Conservation (phyloP, 2,797 vertebrate species). For the Siniperca undulata region DNA sequence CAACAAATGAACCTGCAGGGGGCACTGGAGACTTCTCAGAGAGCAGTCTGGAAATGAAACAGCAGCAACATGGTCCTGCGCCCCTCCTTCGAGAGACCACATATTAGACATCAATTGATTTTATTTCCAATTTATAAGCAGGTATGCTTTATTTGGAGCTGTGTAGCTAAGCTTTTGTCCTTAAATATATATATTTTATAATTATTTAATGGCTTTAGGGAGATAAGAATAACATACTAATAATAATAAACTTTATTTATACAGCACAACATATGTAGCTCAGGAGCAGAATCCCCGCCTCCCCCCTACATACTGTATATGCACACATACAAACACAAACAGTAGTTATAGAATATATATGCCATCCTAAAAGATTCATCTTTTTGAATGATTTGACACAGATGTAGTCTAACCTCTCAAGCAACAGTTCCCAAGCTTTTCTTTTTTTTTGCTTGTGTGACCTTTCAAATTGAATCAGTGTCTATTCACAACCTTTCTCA, state of each 20-base stretch:
- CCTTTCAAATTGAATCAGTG: too few species aligned
- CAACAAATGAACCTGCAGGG: slow-evolving; percentile 80
- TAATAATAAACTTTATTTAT: background rate
- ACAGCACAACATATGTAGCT: background rate
- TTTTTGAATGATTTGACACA: background rate
- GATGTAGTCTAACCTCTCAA: too few species aligned
- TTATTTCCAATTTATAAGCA: background rate
- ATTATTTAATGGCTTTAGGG: background rate
- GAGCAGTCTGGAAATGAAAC: background rate
- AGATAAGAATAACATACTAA: background rate
- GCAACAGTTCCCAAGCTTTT: too few species aligned
- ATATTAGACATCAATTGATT: background rate
- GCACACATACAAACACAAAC: background rate
- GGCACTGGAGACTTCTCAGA: slow-evolving; percentile 53
- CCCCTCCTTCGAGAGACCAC: background rate
- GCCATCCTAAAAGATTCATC: background rate
- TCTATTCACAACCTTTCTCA: too few species aligned
- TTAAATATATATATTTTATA: too few species aligned
- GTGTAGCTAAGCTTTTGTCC: background rate
- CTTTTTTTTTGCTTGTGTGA: too few species aligned
- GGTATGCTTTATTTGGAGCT: background rate
- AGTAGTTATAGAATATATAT: background rate
- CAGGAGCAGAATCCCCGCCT: too few species aligned
- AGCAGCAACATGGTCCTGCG: background rate
- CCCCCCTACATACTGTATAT: too few species aligned